Conservation (phyloP, 2,888 invertebrate genomes). For the Acronicta aceris region DNA sequence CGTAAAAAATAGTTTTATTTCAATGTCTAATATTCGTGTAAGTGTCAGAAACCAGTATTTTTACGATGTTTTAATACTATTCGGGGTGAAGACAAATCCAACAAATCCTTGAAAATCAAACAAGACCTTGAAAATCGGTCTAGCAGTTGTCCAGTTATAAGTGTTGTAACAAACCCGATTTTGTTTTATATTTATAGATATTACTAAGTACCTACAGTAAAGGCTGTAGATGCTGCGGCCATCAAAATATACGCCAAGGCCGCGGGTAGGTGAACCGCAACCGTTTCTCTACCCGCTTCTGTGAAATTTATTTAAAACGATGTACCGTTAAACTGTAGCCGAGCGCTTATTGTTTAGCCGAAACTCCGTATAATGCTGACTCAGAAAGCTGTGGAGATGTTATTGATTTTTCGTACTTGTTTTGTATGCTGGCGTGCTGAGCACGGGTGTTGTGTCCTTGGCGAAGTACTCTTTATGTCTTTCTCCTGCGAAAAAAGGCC, state of each 20-base stretch:
- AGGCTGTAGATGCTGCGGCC: constrained; percentile 12
- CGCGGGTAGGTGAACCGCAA: constrained; percentile 28
- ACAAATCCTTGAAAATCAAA: no score
- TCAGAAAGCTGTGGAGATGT: constrained; percentile 4
- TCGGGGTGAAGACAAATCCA: no score
- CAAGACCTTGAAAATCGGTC: no score
- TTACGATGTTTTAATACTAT: no score
- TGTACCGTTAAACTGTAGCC: constrained; percentile 21
- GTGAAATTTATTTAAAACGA: constrained; percentile 37
- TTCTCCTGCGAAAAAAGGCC: neutral
- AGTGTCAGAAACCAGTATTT: no score
- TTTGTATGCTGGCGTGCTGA: neutral
- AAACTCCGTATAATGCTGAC: constrained; percentile 26
- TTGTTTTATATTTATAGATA: no score
- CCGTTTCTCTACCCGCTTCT: constrained; percentile 38
- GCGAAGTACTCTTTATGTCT: neutral
- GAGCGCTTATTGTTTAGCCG: constrained; percentile 33
- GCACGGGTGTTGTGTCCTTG: constrained; percentile 2
- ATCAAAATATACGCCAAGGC: constrained; percentile 38
- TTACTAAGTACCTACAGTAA: no score
- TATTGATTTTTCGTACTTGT: constrained; percentile 24
- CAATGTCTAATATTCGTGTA: no score
- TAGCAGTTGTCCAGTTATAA: no score
- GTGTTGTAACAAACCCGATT: no score
- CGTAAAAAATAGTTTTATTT: no score